These are phyloP conservation scores for Sinotaia quadrata DNA, from an alignment of 2,888 invertebrate species.

Conservation along the genomic window DNA sequence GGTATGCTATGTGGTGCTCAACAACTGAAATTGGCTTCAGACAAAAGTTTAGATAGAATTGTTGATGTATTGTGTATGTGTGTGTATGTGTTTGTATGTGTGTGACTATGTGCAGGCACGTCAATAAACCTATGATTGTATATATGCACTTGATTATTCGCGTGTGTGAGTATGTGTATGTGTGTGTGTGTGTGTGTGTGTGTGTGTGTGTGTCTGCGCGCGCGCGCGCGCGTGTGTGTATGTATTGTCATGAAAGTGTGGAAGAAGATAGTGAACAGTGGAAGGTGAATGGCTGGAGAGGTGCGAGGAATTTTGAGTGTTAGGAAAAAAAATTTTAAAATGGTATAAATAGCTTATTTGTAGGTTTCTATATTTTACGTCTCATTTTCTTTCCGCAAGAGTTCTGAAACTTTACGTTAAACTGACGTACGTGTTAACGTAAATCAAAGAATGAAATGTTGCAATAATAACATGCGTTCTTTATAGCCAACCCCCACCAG, in stretches of 20 bases:
- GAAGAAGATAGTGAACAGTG: background rate
- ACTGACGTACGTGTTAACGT: too few relatives aligned
- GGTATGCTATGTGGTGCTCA: too few relatives aligned
- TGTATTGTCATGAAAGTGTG: background rate
- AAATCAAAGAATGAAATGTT: too few relatives aligned
- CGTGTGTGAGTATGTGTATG: background rate
- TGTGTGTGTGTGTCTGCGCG: constrained; percentile 4
- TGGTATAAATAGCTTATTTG: too few relatives aligned
- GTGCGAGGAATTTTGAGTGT: background rate
- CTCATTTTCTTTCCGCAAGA: too few relatives aligned
- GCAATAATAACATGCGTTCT: too few relatives aligned
- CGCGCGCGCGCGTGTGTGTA: background rate
- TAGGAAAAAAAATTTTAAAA: too few relatives aligned
- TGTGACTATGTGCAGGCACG: background rate
- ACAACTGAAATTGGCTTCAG: too few relatives aligned
- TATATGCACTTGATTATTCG: background rate
- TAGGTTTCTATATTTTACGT: too few relatives aligned
- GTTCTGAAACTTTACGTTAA: too few relatives aligned
- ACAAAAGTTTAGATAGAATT: too few relatives aligned
- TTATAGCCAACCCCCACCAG: too few relatives aligned
- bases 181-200: constrained; percentile 9
- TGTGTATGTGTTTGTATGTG: constrained; percentile 2
- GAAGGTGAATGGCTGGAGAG: background rate
- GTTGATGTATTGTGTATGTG: background rate
- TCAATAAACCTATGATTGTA: background rate